These are phyloP conservation scores for Trinorchestia longiramus DNA, from an alignment of 1,140 invertebrate genomes.

Conservation along the genomic window DNA sequence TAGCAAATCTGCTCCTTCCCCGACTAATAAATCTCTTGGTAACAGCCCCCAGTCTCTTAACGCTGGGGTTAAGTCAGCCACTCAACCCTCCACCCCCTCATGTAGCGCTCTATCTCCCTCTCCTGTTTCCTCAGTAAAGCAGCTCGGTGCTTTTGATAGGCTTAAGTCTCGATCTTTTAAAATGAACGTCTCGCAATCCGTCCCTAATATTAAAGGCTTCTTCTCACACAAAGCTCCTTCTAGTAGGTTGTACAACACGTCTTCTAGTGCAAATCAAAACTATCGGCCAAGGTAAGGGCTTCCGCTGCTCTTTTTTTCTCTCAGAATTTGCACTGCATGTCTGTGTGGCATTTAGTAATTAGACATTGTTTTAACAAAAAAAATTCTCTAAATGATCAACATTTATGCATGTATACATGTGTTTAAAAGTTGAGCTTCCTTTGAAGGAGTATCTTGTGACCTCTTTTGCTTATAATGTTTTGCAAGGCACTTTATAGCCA, in stretches of 20 bases:
- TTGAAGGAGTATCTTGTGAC: too few species aligned
- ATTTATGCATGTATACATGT: background rate
- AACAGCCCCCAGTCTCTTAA: background rate
- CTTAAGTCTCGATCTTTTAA: background rate
- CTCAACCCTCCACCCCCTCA: background rate
- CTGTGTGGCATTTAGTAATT: background rate
- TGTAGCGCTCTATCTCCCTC: background rate
- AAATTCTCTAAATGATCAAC: background rate
- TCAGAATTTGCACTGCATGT: background rate
- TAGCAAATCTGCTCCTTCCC: background rate
- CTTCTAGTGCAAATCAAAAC: background rate
- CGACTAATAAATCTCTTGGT: background rate
- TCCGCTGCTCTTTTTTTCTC: background rate
- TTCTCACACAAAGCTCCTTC: slow-evolving; percentile 16
- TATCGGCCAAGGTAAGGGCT: background rate
- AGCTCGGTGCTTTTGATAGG: background rate
- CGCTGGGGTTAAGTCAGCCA: background rate
- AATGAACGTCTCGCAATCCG: slow-evolving; percentile 55
- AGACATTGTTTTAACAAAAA: background rate
- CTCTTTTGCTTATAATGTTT: too few species aligned
- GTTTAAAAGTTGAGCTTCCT: too few species aligned
- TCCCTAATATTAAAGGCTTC: slow-evolving; percentile 57
- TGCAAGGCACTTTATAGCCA: too few species aligned
- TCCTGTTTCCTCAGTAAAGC: slow-evolving; percentile 10
- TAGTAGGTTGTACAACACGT: background rate